A percentile compares a stretch with the other conserved stretches of the same genome.
Evolutionary conservation across 2,888 invertebrate species (phyloP).

Genomic region (Stratiomys singularior): DNA sequence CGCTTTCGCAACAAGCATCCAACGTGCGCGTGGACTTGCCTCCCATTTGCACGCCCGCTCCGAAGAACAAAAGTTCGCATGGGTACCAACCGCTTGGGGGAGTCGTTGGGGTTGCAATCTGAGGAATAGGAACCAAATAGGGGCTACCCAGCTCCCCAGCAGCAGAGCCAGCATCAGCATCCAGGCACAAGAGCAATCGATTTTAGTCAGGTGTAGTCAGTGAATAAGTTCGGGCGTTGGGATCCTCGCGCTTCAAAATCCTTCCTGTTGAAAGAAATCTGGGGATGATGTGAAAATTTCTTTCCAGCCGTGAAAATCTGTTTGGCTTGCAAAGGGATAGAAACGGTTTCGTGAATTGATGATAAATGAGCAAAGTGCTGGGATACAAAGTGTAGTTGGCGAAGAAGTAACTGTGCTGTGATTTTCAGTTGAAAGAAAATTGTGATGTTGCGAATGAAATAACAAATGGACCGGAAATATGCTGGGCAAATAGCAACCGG

Average conservation of each 20-base stretch:
- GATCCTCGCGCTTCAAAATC: not conserved
- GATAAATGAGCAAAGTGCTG: not conserved
- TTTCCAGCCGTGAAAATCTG: slow-evolving; percentile 23
- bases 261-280: slow-evolving; percentile 35
- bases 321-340: not conserved
- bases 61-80: not conserved
- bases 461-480: slow-evolving; percentile 43
- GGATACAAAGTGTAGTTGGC: not conserved
- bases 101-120: not conserved
- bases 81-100: not conserved
- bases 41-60: not conserved
- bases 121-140: slow-evolving; percentile 7
- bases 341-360: not conserved
- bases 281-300: slow-evolving; percentile 34
- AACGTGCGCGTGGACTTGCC: slow-evolving; percentile 23
- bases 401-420: slow-evolving; percentile 24
- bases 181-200: slow-evolving; percentile 52
- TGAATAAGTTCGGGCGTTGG: slow-evolving; percentile 62
- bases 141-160: slow-evolving; percentile 35
- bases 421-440: not conserved
- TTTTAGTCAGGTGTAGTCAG: slow-evolving; percentile 65
- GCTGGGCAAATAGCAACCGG: slow-evolving; percentile 35
- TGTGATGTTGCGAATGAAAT: slow-evolving; percentile 30
- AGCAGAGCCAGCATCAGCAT: slow-evolving; percentile 49
- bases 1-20: not conserved